Evolutionary conservation across 2,888 invertebrate species (phyloP), one percentile per base, ranked within the genome.

Genomic region (Netelia virgata): DNA sequence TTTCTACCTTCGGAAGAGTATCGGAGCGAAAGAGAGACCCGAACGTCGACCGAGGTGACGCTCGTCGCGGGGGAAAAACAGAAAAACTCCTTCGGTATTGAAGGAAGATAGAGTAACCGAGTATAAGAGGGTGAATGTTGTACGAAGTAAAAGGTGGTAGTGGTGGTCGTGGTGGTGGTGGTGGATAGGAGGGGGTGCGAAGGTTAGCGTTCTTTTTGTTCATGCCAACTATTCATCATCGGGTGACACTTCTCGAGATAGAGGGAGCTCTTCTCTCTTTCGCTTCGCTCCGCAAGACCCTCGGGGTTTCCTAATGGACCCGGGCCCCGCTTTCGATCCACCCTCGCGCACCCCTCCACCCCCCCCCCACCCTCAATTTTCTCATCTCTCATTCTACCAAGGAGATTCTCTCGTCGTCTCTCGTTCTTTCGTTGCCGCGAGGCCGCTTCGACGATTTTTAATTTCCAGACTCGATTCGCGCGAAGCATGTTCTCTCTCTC

Each of bases 171-270:
- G 83, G 84, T 83, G 79, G 80, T 79, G 86, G 87, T 86, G 87
- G 86, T 86, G 86, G 87, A 88, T 86, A 85, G 88, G 86, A 86
- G 87, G 87, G 89, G 83, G 79, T 88, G 88, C 53, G 80, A 89
- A 89, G 91, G 92, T 93, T 92, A 91, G 90, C 91, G 91, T 92
- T 93, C 93, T 93, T 93, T 93, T 93, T 93, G 93, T 93, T 93
- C 93, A 90, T 92, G 92, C 92, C 92, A 93, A 93, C 93, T 92
- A 93, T 93, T 93, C 93, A 93, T 93, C 93, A 93, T 93, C 93
- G 92, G 36, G 92, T 93, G 93, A 93, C 93, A 93, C 91, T 93
- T 92, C 89, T 90, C 91, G 90, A 93, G 93, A 93, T 93, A 93
- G 92, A 92, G 91, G 89, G 89, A 88, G 82, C 86, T 86, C 86